Evolutionary conservation across 2,888 invertebrate genomes (phyloP), one percentile per base, ranked within the genome.

Genomic region (Apodemia zela): DNA sequence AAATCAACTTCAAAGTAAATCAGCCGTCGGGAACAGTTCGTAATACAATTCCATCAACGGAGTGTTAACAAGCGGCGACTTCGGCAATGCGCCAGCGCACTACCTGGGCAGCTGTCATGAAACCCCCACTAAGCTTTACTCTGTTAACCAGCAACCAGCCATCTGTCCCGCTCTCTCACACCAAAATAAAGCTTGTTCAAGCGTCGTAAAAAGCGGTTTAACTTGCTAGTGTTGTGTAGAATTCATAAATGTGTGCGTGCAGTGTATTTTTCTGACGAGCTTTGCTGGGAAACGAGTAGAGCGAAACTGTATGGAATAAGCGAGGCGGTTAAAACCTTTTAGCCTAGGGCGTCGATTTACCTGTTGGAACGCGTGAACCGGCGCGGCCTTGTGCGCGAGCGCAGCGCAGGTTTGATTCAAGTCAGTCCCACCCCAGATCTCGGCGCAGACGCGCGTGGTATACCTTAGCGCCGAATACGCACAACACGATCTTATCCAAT

Each of bases 341-440:
- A 70, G 69, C 70, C 73, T 69, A 72, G 69, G 71, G 77, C 79
- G 74, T 77, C 78, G 84, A 82, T 84, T 92, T 91, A 93, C 92
- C 92, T 92, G 92, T 90, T 93, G 93, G 93, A 93, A 92, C 93
- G 90, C 89, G 89, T 90, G 90, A 92, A 92, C 90, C 88, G 84
- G 82, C 86, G 89, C 92, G 91, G 92, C 91, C 92, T 92, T 92
- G 93, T 92, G 93, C 92, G 93, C 93, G 92, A 92, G 91, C 92
- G 91, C 91, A 87, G 78, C 84, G 82, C 87, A 89, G 86, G 89
- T 89, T 87, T 78, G 83, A 84, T 80, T 74, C 75, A 72, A 83
- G 80, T 84, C 84, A 92, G 93, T 93, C 88, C 87, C 87, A 90
- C 86, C 87, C 85, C 85, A 89, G 91, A 87, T 85, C 81, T 82